A percentile compares a stretch with the other conserved stretches of the same genome.
Evolutionary conservation across 2,797 vertebrate genomes (phyloP).

Genomic region (Florisuga fusca): DNA sequence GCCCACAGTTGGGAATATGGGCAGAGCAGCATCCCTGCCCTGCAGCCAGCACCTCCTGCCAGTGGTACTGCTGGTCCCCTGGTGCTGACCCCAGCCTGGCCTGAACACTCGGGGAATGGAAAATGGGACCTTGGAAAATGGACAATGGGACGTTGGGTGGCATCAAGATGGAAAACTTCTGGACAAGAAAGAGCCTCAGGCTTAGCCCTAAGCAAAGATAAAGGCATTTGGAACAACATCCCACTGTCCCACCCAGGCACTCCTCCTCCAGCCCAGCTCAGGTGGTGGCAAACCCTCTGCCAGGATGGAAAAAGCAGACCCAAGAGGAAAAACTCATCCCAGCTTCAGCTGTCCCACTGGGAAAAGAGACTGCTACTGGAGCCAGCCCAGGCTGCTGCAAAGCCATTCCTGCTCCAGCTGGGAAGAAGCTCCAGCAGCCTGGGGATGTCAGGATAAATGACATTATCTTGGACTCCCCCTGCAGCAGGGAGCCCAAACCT

Average conservation of each 20-base stretch:
- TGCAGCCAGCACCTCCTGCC: neutral
- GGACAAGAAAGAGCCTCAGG: neutral
- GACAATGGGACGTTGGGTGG: neutral
- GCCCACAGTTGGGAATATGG: neutral
- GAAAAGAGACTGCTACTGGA: accelerated
- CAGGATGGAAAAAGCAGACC: neutral
- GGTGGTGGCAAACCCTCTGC: neutral
- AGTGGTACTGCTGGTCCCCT: neutral
- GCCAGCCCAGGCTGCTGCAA: neutral
- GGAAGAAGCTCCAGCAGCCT: neutral
- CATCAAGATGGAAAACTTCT: neutral
- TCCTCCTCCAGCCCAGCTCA: neutral
- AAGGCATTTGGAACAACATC: neutral
- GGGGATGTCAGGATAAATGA: neutral
- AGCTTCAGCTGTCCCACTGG: neutral
- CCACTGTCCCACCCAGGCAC: accelerated
- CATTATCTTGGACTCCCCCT: too few relatives aligned
- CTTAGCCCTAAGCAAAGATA: neutral
- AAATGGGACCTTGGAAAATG: neutral
- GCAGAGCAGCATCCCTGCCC: neutral
- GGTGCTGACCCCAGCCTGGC: neutral
- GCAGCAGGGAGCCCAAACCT: neutral
- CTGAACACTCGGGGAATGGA: neutral
- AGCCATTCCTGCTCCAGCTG: accelerated
- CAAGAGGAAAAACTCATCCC: neutral